Base-by-base conservation (phyloP, 2,113 vertebrate species). In the Nibea albiflora region DNA sequence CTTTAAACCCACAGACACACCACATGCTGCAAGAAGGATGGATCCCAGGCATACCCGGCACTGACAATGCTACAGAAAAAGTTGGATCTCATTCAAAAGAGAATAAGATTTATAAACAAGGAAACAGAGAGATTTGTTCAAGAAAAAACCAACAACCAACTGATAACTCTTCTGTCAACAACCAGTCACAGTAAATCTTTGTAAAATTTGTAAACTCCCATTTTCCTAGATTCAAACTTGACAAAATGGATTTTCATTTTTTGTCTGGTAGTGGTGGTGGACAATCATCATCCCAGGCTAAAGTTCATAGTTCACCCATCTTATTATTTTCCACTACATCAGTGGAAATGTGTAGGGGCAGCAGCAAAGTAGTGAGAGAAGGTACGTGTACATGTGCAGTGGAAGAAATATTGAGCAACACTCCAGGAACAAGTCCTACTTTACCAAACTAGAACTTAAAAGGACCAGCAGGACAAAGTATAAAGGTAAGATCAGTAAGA, bases 41-140 rank as follows among this genome's bases (percentile, higher is more conserved):
- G 54, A 65, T 58, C 78, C 35, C 7, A n/a, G 44, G 14, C 28
- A 47, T 80, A 73, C 67, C 72, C 54, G 50, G 12, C 3, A 24
- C 60, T 89, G 83, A 85, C 75, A 74, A 62, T 12, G 4, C 11
- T 24, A 42, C 79, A 65, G 0, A 49, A 19, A 11, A 20, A 26
- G n/a, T 1, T 76, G 76, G 67, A 54, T 52, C 57, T 7, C 14
- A 20, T 47, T 73, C 63, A 73, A 35, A n/a, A 19, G 24, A 35
- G 3, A 75, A 42, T 9, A 63, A 72, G 39, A 79, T 82, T 42
- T 79, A 79, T 46, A 57, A 76, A 72, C 7, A 63, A 50, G 49
- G 69, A 67, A 76, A 67, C 26, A n/a, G 60, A 52, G 54, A 44
- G 71, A 78, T 72, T 78, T 76, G 65, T 78, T 14, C 6, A 80